phyloP scores from a whole-genome alignment of 1,140 invertebrate species.

The Pseudachorutes palmiensis region DNA sequence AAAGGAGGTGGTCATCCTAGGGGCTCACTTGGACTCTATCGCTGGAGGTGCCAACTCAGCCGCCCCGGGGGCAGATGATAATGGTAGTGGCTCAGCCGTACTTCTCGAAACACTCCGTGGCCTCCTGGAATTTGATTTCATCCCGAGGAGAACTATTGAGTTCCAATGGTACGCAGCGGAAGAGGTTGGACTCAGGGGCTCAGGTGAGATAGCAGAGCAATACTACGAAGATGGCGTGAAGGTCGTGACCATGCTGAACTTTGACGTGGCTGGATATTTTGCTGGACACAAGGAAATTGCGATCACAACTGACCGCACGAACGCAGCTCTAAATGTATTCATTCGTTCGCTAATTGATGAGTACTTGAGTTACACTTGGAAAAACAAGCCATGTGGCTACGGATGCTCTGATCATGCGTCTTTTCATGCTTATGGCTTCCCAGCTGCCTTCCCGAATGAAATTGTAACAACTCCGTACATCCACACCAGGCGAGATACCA shows the following conservation, averaged over 20 bases:
- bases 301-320: slow-evolving; percentile 9
- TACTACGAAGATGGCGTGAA: slow-evolving; percentile 5
- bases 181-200: slow-evolving; percentile 24
- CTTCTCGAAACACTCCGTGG: slow-evolving; percentile 14
- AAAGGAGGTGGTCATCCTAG: slow-evolving; percentile 19
- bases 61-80: slow-evolving; percentile 24
- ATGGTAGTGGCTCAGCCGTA: slow-evolving; percentile 15
- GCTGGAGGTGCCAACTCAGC: background rate
- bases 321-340: slow-evolving; percentile 5
- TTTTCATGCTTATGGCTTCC: slow-evolving; percentile 5
- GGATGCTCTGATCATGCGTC: slow-evolving; percentile 25
- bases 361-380: slow-evolving; percentile 7
- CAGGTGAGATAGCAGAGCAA: slow-evolving; percentile 13
- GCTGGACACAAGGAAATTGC: slow-evolving; percentile 4
- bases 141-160: slow-evolving; percentile 22
- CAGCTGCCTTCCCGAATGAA: slow-evolving; percentile 13
- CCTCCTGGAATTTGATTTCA: slow-evolving; percentile 11
- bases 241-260: slow-evolving; percentile 19
- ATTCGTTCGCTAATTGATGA: slow-evolving; percentile 6
- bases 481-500: slow-evolving; percentile 19
- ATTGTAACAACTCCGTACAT: background rate
- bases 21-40: slow-evolving; percentile 25
- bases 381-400: slow-evolving; percentile 14
- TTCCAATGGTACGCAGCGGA: slow-evolving; percentile 32
- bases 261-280: slow-evolving; percentile 18